These are phyloP conservation scores for Phortica okadai DNA, from an alignment of 2,888 invertebrate species.

Conservation along the genomic window DNA sequence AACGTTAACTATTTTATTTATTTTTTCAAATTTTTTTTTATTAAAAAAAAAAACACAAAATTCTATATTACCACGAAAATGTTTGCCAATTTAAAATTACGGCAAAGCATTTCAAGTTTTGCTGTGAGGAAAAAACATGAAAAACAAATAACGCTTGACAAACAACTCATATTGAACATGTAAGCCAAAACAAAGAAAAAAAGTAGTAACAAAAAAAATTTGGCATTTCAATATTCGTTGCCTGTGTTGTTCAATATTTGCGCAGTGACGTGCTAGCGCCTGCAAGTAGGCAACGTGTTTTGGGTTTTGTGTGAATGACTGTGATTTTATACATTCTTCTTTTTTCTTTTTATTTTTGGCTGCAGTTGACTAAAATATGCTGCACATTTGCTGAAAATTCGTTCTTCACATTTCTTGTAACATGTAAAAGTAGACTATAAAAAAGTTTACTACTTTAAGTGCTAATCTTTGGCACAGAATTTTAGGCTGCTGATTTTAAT, in stretches of 20 bases:
- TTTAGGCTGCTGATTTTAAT: no score
- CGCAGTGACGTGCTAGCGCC: slow-evolving; percentile 17
- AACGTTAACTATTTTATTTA: not conserved
- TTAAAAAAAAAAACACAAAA: not conserved
- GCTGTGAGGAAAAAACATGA: slow-evolving; percentile 42
- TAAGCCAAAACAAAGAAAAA: not conserved
- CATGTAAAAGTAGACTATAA: no score
- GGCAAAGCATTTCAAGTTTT: slow-evolving; percentile 11
- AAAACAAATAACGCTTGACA: slow-evolving; percentile 48
- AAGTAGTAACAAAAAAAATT: not conserved
- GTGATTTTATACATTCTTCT: slow-evolving; percentile 24
- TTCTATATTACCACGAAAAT: not conserved
- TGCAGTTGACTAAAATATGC: slow-evolving; percentile 34
- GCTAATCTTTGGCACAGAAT: no score
- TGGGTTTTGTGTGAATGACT: not conserved
- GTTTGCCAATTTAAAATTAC: not conserved
- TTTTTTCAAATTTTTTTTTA: not conserved
- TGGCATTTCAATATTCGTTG: slow-evolving; percentile 61
- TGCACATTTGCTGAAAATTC: not conserved
- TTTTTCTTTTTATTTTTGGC: not conserved
- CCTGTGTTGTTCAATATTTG: slow-evolving; percentile 64
- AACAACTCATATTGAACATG: slow-evolving; percentile 14
- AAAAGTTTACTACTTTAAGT: no score
- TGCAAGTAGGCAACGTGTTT: slow-evolving; percentile 30
- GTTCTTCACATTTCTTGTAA: no score